Percentiles rank a stretch among this genome's conserved stretches.
Evolutionary conservation across 2,797 vertebrate species (phyloP).

Genomic region (Phoebastria nigripes): DNA sequence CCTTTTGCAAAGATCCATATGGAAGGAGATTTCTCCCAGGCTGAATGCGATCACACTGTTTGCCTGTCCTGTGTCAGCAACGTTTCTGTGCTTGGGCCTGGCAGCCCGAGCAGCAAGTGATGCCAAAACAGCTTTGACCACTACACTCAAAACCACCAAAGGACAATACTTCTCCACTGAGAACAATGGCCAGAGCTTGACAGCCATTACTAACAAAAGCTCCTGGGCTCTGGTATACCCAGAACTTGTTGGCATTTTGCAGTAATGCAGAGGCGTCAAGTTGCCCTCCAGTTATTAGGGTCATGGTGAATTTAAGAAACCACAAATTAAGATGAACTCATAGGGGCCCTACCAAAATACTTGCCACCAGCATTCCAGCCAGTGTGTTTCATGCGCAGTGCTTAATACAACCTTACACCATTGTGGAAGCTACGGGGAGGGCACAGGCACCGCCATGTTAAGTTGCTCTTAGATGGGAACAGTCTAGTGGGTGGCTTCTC

Average conservation of each 20-base stretch:
- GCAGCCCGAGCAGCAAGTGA: neutral
- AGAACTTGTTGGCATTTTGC: neutral
- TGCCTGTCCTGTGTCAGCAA: neutral
- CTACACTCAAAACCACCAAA: neutral
- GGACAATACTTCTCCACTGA: neutral
- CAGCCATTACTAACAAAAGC: neutral
- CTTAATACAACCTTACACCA: neutral
- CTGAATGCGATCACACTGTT: neutral
- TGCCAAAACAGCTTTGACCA: constrained; percentile 26
- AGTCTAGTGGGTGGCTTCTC: neutral
- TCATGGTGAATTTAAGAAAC: constrained; percentile 4
- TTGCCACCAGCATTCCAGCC: neutral
- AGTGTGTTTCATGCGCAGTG: rapidly evolving
- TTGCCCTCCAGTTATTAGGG: neutral
- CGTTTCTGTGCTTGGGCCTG: neutral
- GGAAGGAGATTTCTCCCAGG: neutral
- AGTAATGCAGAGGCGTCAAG: neutral
- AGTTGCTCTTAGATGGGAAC: neutral
- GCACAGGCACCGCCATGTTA: neutral
- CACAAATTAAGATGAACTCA: neutral
- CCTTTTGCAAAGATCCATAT: neutral
- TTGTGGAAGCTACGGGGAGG: rapidly evolving
- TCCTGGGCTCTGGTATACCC: neutral
- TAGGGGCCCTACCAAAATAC: neutral
- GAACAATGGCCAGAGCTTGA: neutral